These are phyloP conservation scores for Cantharis lateralis DNA, from an alignment of 2,888 invertebrate species.

Conservation along the genomic window DNA sequence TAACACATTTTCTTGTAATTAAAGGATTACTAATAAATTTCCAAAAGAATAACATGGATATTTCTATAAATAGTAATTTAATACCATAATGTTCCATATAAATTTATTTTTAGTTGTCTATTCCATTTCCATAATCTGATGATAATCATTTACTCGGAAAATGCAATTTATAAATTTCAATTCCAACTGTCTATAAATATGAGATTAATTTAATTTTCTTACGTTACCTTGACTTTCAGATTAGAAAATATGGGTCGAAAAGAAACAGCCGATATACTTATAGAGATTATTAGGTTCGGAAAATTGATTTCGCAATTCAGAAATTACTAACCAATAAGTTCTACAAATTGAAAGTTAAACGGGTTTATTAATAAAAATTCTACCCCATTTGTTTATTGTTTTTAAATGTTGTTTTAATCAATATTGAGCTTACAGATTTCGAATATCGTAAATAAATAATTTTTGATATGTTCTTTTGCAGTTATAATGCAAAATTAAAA, in stretches of 20 bases:
- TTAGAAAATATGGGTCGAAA: background rate
- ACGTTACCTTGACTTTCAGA: slow-evolving; percentile 1
- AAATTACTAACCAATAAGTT: background rate
- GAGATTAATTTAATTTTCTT: background rate
- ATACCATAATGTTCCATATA: background rate
- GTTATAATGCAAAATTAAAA: background rate
- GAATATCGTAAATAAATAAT: too few relatives aligned
- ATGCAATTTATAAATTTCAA: background rate
- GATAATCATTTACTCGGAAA: background rate
- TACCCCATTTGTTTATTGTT: background rate
- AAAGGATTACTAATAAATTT: background rate
- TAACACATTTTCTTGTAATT: background rate
- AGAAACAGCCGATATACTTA: background rate
- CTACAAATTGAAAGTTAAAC: background rate
- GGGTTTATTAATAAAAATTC: background rate
- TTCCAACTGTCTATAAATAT: background rate
- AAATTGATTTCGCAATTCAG: background rate
- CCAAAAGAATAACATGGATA: background rate
- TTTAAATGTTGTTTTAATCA: background rate
- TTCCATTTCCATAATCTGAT: background rate
- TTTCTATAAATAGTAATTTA: background rate
- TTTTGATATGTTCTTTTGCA: background rate
- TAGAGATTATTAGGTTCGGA: background rate
- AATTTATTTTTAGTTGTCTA: background rate
- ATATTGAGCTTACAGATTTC: too few relatives aligned